Percentiles rank a stretch among this genome's conserved stretches.
phyloP scores from a whole-genome alignment of 2,888 invertebrate genomes.

The Acleris emargana region DNA sequence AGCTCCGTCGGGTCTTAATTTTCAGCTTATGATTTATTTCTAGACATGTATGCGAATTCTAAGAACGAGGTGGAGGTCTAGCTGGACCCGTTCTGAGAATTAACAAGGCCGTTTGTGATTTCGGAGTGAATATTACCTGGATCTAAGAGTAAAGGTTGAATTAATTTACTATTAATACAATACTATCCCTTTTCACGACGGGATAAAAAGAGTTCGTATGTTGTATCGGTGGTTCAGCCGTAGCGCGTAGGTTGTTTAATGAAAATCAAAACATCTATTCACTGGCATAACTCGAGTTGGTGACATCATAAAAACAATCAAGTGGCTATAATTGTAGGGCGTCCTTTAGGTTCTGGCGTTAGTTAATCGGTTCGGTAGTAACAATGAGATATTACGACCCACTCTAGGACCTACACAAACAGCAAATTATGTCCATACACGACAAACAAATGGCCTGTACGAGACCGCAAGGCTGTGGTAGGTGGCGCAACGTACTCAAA shows the following conservation, averaged over 20 bases:
- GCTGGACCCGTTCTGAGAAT: slow-evolving; percentile 12
- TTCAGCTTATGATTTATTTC: slow-evolving; percentile 29
- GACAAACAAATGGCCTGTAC: slow-evolving; percentile 66
- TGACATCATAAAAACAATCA: slow-evolving; percentile 49
- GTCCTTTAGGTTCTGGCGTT: slow-evolving; percentile 57
- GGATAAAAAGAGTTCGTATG: too few relatives aligned
- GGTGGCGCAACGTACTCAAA: slow-evolving; percentile 54
- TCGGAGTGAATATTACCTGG: background rate
- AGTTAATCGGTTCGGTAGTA: slow-evolving; percentile 65
- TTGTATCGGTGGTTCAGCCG: too few relatives aligned
- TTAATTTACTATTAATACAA: too few relatives aligned
- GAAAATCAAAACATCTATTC: background rate
- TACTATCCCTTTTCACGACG: too few relatives aligned
- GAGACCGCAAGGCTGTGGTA: slow-evolving; percentile 68
- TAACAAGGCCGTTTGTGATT: slow-evolving; percentile 1
- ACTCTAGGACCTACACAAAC: slow-evolving; percentile 68
- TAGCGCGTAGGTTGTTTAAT: background rate
- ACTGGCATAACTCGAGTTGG: slow-evolving; percentile 4
- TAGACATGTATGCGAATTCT: slow-evolving; percentile 5
- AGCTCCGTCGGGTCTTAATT: slow-evolving; percentile 29
- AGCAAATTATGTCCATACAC: slow-evolving; percentile 69
- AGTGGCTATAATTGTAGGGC: slow-evolving; percentile 58
- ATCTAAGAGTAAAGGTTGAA: background rate
- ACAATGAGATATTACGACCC: slow-evolving; percentile 74
- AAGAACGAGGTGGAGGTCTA: slow-evolving; percentile 10